Conservation (phyloP, 2,797 vertebrate genomes). For the Tokudaia muenninki region DNA sequence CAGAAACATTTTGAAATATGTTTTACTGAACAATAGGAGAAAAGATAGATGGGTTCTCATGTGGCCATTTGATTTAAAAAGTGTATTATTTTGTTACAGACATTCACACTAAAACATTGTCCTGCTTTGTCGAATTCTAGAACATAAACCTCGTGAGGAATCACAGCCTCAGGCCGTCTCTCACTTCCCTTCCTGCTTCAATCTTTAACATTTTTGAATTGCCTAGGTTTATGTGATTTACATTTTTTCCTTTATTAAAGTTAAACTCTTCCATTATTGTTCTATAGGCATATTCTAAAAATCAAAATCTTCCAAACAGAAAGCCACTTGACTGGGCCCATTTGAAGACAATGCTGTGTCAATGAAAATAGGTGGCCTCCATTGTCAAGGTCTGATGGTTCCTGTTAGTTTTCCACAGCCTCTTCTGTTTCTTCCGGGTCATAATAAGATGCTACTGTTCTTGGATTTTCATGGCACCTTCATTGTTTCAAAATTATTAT, state of each 20-base stretch:
- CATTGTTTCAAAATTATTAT: neutral
- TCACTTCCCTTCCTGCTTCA: slow-evolving; percentile 82
- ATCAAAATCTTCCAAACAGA: slow-evolving; percentile 32
- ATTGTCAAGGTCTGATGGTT: slow-evolving; percentile 65
- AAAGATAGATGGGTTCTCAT: slow-evolving; percentile 26
- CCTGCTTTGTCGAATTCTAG: slow-evolving; percentile 46
- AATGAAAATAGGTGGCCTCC: slow-evolving; percentile 52
- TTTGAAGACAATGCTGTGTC: slow-evolving; percentile 58
- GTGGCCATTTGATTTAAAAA: slow-evolving; percentile 12
- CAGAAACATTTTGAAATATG: slow-evolving; percentile 6
- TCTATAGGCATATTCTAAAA: slow-evolving; percentile 60
- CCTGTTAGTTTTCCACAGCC: slow-evolving; percentile 48
- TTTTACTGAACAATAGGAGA: slow-evolving; percentile 20
- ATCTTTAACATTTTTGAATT: slow-evolving; percentile 73
- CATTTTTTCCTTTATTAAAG: slow-evolving; percentile 72
- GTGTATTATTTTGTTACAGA: neutral
- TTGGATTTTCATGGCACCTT: neutral
- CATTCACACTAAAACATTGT: neutral
- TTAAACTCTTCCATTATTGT: slow-evolving; percentile 54
- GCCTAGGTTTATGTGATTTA: slow-evolving; percentile 72
- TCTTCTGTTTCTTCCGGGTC: slow-evolving; percentile 43
- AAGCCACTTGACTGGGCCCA: slow-evolving; percentile 35
- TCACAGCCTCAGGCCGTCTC: slow-evolving; percentile 59
- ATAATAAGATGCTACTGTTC: neutral
- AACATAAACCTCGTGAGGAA: slow-evolving; percentile 12